Conservation (phyloP, 1,140 invertebrate species). For the Campoletis sonorensis region DNA sequence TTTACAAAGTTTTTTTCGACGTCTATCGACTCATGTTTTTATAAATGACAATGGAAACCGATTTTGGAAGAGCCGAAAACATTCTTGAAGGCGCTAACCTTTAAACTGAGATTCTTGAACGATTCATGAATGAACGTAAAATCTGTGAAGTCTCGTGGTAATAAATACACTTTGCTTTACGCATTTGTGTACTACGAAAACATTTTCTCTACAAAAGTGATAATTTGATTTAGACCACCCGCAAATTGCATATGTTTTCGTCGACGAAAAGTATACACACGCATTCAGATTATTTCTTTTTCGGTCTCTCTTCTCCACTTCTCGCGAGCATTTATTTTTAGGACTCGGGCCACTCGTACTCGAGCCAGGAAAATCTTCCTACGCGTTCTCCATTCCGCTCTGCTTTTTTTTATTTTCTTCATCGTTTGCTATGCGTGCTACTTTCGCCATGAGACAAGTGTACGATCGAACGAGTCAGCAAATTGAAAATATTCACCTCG, state of each 20-base stretch:
- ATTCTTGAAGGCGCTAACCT: background rate
- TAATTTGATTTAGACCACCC: conserved; percentile 1
- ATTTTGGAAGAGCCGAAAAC: background rate
- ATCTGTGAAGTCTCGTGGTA: background rate
- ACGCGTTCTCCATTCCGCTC: background rate
- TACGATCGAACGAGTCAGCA: conserved; percentile 5
- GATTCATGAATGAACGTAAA: conserved; percentile 10
- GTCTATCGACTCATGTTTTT: too few relatives aligned
- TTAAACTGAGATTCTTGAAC: background rate
- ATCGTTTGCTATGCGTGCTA: background rate
- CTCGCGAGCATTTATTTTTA: conserved; percentile 26
- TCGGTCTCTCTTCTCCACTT: conserved; percentile 44
- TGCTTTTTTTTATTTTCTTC: background rate
- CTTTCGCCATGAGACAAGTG: background rate
- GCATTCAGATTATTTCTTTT: background rate
- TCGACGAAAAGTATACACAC: background rate
- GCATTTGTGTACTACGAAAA: background rate
- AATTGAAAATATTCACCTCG: background rate
- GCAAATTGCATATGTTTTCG: conserved; percentile 13
- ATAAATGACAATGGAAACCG: background rate
- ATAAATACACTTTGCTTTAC: conserved; percentile 18
- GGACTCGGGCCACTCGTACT: background rate
- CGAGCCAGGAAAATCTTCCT: conserved; percentile 9
- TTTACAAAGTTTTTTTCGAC: too few relatives aligned
- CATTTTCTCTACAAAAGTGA: background rate